Base-by-base conservation (phyloP, 2,888 invertebrate genomes). In the Azorinus chamasolen region DNA sequence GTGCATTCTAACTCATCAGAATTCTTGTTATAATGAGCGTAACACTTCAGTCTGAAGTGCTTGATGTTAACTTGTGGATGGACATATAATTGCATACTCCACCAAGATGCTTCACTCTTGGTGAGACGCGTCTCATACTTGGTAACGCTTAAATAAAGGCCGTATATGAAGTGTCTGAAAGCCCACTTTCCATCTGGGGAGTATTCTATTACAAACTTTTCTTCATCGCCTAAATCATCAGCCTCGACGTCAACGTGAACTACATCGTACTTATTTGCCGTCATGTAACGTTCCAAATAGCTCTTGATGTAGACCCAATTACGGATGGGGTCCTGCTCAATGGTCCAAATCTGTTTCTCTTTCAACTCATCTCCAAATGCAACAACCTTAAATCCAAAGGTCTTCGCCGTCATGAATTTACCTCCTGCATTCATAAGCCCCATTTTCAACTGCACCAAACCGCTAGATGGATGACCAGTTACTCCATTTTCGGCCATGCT, bases 351-450 rank as follows among this genome's bases (percentile, higher is more conserved):
- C 94, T 94, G 94, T 93, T 99, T 99, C 95, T 98, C 98, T 95
- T 98, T 98, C 85, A 99, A 94, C 65, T 97, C 96, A 50, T 96
- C 95, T 39, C 98, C 98, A 91, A 98, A 98, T 74, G 98, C 97
- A 94, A 99, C 99, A 95, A 98, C 98, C 94, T 96, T 98, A n/a
- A n/a, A n/a, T 87, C 99, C 98, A 94, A 99, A 99, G 57, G 97
- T 98, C 94, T 99, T 99, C 0, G 98, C 99, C 8, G 99, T 99
- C 93, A 99, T 95, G 94, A 99, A 99, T 92, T 97, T 81, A 84
- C 95, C 95, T 2, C 8, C 10, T 73, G 96, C 96, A 94, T 98
- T 99, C 94, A 98, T 97, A 73, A 99, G 95, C 14, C 99, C 99
- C 89, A 99, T 96, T 89, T 97, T 97, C 97, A 97, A 97, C 43